Evolutionary conservation across 2,797 vertebrate genomes (phyloP).

Genomic region (Amazonetta brasiliensis): DNA sequence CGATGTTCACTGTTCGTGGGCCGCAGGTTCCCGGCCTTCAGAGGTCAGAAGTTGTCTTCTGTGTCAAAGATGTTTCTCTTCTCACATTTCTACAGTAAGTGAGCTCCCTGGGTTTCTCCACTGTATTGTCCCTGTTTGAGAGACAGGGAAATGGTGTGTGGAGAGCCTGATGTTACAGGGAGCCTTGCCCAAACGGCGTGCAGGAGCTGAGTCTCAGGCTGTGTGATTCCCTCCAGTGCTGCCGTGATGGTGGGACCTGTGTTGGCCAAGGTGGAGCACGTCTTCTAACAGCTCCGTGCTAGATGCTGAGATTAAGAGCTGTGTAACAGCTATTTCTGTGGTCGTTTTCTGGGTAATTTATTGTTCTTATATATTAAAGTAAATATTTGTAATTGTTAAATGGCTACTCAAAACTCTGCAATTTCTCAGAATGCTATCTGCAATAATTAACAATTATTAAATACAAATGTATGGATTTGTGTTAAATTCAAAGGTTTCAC

Average conservation of each 20-base stretch:
- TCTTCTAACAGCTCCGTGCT: fast-evolving
- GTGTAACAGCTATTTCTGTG: neutral
- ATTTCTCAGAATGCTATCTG: neutral
- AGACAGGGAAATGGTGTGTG: neutral
- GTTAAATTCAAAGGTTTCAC: neutral
- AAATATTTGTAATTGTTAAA: neutral
- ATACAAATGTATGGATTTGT: neutral
- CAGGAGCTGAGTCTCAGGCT: neutral
- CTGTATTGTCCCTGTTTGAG: neutral
- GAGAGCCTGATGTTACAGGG: neutral
- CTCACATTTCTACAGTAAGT: neutral
- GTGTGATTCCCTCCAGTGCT: neutral
- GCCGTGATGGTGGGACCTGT: neutral
- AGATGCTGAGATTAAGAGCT: neutral
- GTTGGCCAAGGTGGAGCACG: neutral
- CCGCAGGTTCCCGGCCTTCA: neutral
- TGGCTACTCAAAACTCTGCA: neutral
- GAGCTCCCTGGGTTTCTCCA: neutral
- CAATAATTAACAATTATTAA: neutral
- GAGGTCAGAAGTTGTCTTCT: constrained; percentile 1
- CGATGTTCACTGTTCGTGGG: neutral
- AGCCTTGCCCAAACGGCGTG: neutral
- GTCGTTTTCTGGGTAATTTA: neutral
- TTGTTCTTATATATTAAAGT: neutral
- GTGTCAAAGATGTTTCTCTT: neutral